Evolutionary conservation across 2,797 vertebrate genomes (phyloP), one percentile per base, ranked within the genome.

Genomic region (Sebastes dallii): DNA sequence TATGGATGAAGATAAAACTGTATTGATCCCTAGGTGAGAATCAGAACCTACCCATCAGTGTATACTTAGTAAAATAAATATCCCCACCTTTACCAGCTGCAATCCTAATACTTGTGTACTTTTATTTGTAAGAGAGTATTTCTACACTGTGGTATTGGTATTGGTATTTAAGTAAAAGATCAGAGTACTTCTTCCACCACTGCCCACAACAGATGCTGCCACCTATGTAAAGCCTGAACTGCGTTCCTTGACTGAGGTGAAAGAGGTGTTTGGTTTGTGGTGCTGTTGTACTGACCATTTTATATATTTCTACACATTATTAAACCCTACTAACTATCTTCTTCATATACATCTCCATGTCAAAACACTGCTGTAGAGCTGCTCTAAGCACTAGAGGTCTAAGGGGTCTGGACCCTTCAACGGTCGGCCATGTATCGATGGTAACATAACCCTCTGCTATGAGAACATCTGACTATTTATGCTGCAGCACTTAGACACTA

Each of bases 401-500:
- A 2, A 27, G 22, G 9, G 32, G 50, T 73, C 18, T 78, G 64
- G 70, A 34, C 14, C 3, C 18, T 22, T 64, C 24, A 29, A 76
- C 3, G 58, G 54, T 54, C 7, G 4, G 55, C 32, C 5, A 24
- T 71, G 30, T 78, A 68, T 72, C 83, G 70, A 83, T 67, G 77
- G 78, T 77, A 87, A 88, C 59, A 27, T 46, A 36, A 86, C 42
- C 59, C 76, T 73, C 27, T 66, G 70, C 66, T 16, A 32, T 78
- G 69, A 84, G 34, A 64, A 78, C 42, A 55, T 65, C 10, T 4
- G 27, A 64, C 59, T 81, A 75, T 89, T 86, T 83, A 68, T 82
- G 72, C 64, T 42, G n/a, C 79, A 66, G 36, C 52, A 69, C 58
- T 77, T 42, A 65, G 64, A 95, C 94, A 56, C 55, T 68, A 75